These are phyloP conservation scores for Anoura caudifer DNA, from an alignment of 2,113 vertebrate species.

Conservation along the genomic window DNA sequence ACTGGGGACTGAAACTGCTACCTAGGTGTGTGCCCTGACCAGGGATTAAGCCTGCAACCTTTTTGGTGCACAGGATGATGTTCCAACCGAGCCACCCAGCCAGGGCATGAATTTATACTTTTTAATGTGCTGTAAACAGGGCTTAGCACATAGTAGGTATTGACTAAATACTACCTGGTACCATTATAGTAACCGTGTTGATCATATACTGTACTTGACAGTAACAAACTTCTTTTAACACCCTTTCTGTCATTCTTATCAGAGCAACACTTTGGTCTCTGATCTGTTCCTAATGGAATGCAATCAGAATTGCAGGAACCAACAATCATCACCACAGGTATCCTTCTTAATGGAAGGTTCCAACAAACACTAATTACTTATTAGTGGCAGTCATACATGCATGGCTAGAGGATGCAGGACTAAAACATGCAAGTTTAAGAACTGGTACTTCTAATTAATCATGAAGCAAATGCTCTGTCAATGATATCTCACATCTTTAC, in stretches of 20 bases:
- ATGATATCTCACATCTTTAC: slow-evolving; percentile 48
- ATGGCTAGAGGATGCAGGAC: neutral
- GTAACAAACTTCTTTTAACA: neutral
- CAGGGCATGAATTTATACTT: neutral
- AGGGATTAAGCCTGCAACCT: too few relatives aligned
- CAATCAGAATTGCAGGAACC: neutral
- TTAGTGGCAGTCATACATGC: fast-evolving
- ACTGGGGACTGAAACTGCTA: too few relatives aligned
- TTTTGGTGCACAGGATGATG: too few relatives aligned
- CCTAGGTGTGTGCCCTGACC: too few relatives aligned
- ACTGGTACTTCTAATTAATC: fast-evolving
- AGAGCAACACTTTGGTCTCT: neutral
- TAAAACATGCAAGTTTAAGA: neutral
- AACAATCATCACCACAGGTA: neutral
- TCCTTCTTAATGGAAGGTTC: neutral
- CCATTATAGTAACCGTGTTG: neutral
- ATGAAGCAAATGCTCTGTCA: neutral
- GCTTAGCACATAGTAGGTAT: neutral
- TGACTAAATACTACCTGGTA: neutral
- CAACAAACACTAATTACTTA: neutral
- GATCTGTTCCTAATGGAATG: neutral
- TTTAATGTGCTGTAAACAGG: neutral
- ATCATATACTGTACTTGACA: neutral
- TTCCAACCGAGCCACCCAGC: too few relatives aligned
- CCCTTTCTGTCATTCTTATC: neutral